A percentile compares a stretch with the other conserved stretches of the same genome.
Evolutionary conservation across 2,888 invertebrate genomes (phyloP).

Genomic region (Elmis aenea): DNA sequence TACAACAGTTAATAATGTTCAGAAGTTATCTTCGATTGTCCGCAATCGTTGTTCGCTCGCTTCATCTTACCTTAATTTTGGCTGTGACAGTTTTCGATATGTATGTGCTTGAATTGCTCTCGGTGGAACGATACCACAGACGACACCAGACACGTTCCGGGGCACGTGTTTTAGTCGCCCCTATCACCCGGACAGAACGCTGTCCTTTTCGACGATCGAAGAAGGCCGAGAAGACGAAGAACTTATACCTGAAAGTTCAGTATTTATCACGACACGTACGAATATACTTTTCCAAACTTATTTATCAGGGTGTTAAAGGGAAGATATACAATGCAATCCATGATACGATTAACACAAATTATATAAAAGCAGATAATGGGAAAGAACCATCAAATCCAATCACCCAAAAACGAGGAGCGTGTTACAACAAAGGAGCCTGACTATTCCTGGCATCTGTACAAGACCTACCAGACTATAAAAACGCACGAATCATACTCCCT

Average conservation of each 20-base stretch:
- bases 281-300: too few species aligned
- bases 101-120: conserved; percentile 32
- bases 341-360: too few species aligned
- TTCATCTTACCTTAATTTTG: conserved; percentile 60
- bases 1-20: conserved; percentile 37
- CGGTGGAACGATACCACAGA: conserved; percentile 59
- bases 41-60: background rate
- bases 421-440: too few species aligned
- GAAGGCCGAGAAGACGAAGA: conserved; percentile 89
- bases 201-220: conserved; percentile 69
- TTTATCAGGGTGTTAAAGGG: too few species aligned
- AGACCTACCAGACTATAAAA: too few species aligned
- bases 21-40: too few species aligned
- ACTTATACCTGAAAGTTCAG: conserved; percentile 62
- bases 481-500: too few species aligned
- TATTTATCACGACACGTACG: conserved; percentile 29
- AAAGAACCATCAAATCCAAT: too few species aligned
- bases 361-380: too few species aligned
- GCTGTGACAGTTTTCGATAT: conserved; percentile 64
- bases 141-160: conserved; percentile 79
- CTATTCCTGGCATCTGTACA: too few species aligned
- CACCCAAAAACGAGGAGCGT: too few species aligned
- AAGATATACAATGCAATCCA: too few species aligned
- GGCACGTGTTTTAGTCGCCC: conserved; percentile 82
- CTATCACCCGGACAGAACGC: conserved; percentile 72